Percentiles rank a stretch among this genome's conserved stretches.
Conservation (phyloP, 2,797 vertebrate genomes). For the Enoplosus armatus region DNA sequence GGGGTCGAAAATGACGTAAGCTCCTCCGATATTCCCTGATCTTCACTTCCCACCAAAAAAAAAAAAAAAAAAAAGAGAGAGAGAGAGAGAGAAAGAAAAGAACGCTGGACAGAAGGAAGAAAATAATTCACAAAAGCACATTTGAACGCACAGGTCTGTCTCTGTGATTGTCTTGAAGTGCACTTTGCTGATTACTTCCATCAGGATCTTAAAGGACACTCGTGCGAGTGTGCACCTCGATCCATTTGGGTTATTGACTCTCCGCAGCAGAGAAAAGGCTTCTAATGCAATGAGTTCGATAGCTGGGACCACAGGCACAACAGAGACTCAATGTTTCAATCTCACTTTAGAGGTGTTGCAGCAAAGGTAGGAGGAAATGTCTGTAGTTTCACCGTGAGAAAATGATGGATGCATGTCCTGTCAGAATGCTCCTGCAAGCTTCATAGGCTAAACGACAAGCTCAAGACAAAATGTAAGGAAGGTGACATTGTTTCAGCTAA, state of each 20-base stretch:
- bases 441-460: not conserved
- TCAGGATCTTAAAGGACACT: slow-evolving; percentile 39
- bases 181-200: slow-evolving; percentile 77
- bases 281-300: slow-evolving; percentile 60
- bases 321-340: slow-evolving; percentile 19
- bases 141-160: slow-evolving; percentile 8
- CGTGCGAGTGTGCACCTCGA: slow-evolving; percentile 35
- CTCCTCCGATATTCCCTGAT: not conserved
- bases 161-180: slow-evolving; percentile 52
- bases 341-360: slow-evolving; percentile 20
- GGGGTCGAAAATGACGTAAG: slow-evolving; percentile 12
- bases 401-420: not conserved
- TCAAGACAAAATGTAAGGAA: not conserved
- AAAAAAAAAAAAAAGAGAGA: not conserved
- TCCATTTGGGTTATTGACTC: slow-evolving; percentile 74
- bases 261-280: slow-evolving; percentile 23
- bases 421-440: not conserved
- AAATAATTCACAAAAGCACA: not conserved
- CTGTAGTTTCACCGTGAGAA: no score
- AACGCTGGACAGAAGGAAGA: not conserved
- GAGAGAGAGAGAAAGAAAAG: no score
- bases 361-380: not conserved
- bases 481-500: slow-evolving; percentile 20
- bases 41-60: not conserved
- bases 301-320: not conserved